phyloP scores from a whole-genome alignment of 2,113 vertebrate species.

The Okapia johnstoni region DNA sequence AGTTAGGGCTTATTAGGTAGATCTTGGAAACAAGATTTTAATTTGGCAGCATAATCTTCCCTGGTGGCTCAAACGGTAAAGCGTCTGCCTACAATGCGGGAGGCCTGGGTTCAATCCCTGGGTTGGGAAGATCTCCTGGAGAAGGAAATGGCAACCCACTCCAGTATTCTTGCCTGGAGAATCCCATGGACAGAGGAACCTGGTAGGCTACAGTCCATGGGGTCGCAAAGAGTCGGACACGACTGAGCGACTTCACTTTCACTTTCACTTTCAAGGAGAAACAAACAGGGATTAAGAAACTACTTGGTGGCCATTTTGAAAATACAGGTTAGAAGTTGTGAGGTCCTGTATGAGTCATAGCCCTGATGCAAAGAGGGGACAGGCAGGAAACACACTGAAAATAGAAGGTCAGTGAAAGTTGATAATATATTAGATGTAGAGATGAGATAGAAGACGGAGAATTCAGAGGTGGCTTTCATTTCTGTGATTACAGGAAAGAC shows the following conservation, averaged over 20 bases:
- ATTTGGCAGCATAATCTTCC: not conserved
- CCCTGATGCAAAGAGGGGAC: not conserved
- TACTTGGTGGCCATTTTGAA: not conserved
- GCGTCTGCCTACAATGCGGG: no score
- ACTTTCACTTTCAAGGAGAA: not conserved
- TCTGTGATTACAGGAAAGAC: not conserved
- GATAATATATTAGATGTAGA: not conserved
- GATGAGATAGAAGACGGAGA: not conserved
- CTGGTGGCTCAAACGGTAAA: no score
- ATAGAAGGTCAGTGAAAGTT: not conserved
- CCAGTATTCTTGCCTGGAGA: no score
- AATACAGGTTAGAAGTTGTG: not conserved
- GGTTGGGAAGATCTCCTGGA: no score
- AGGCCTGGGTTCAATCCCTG: no score
- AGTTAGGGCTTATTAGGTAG: not conserved
- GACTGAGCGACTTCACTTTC: no score
- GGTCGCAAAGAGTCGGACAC: no score
- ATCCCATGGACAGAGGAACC: no score
- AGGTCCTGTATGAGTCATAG: not conserved
- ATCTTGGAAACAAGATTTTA: not conserved
- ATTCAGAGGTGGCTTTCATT: not conserved
- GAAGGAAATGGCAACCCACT: no score
- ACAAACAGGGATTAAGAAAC: not conserved
- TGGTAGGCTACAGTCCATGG: no score
- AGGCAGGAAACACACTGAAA: not conserved